Conservation (phyloP, 2,797 vertebrate genomes). For the Masticophis lateralis region DNA sequence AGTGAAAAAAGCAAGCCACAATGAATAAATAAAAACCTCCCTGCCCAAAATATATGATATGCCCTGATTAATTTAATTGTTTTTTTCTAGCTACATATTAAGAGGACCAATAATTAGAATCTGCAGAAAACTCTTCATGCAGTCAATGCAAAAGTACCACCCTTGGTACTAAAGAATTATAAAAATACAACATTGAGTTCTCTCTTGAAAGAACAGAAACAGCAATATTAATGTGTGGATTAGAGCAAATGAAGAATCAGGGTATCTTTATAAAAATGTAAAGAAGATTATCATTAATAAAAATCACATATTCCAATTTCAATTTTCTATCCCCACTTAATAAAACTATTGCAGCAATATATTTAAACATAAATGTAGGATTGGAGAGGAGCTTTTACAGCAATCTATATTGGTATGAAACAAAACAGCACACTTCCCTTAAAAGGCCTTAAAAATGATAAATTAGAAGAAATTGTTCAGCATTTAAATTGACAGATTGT, state of each 20-base stretch:
- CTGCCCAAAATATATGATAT: background rate
- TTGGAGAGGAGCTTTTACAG: constrained; percentile 1
- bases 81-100: background rate
- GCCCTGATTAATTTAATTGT: background rate
- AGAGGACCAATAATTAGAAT: background rate
- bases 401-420: background rate
- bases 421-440: constrained; percentile 4
- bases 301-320: background rate
- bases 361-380: background rate
- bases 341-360: background rate
- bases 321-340: background rate
- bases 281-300: background rate
- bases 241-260: background rate
- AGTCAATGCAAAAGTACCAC: background rate
- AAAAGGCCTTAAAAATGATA: constrained; percentile 17
- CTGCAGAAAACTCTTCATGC: background rate
- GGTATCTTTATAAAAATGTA: background rate
- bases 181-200: background rate
- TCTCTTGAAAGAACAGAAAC: background rate
- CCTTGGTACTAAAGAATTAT: background rate
- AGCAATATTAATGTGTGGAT: background rate
- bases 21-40: background rate
- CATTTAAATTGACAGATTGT: background rate
- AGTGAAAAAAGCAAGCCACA: background rate
- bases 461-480: constrained; percentile 2